phyloP scores from a whole-genome alignment of 2,113 vertebrate species.

The Castor canadensis region DNA sequence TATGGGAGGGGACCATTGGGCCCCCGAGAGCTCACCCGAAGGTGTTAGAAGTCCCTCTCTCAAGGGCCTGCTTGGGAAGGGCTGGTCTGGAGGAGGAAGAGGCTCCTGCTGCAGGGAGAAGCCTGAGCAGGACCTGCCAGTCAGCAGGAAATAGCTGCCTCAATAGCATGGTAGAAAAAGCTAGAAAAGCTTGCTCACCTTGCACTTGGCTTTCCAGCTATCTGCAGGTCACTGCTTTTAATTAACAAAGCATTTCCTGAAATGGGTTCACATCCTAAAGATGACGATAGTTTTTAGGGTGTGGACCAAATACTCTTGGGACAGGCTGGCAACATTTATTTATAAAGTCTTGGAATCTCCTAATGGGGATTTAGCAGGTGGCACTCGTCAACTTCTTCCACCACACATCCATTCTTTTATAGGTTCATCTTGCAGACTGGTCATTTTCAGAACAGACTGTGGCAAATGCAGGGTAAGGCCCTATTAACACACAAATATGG shows the following conservation, averaged over 20 bases:
- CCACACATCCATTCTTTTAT: background rate
- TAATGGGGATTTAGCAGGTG: background rate
- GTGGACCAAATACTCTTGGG: background rate
- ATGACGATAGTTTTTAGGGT: background rate
- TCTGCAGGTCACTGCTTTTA: background rate
- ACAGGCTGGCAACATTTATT: background rate
- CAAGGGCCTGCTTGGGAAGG: background rate
- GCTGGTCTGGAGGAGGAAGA: background rate
- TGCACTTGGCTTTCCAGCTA: background rate
- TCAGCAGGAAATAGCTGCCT: background rate
- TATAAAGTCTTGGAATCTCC: background rate
- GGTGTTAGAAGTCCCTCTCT: background rate
- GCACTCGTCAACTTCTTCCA: background rate
- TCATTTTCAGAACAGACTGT: background rate
- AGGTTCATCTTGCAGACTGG: background rate
- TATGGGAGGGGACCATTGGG: background rate
- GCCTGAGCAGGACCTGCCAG: background rate
- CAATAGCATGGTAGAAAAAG: background rate
- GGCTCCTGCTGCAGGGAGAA: background rate
- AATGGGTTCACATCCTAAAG: background rate
- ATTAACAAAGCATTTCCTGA: background rate
- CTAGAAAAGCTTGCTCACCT: background rate
- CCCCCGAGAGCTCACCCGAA: background rate
- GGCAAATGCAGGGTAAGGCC: background rate
- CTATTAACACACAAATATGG: rapidly evolving